Percentiles rank a stretch among this genome's conserved stretches.
Conservation (phyloP, 2,888 invertebrate genomes). For the Ophion slaviceki region DNA sequence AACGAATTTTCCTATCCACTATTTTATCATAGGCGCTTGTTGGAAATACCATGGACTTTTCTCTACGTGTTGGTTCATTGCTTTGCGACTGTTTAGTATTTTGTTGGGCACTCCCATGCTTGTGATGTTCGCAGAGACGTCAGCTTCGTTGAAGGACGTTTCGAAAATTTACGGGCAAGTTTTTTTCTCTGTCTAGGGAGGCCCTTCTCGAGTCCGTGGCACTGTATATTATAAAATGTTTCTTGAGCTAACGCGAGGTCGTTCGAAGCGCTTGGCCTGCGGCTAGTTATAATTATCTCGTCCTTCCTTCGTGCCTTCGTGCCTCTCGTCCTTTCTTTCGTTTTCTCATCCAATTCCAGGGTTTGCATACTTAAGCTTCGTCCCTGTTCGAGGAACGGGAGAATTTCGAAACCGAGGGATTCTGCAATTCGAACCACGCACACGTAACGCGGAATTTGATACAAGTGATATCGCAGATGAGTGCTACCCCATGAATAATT, state of each 20-base stretch:
- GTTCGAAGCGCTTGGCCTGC: slow-evolving; percentile 10
- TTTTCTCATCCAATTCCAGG: slow-evolving; percentile 10
- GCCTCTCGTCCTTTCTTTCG: not conserved
- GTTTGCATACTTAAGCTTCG: slow-evolving; percentile 18
- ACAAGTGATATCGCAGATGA: not conserved
- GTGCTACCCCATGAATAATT: not conserved
- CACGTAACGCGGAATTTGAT: not conserved
- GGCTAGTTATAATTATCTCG: slow-evolving; percentile 29
- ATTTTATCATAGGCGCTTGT: too few relatives aligned
- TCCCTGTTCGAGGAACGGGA: not conserved
- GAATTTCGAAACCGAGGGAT: slow-evolving; percentile 2
- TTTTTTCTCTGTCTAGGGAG: slow-evolving; percentile 23
- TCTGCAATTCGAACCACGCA: not conserved
- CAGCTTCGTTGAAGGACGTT: slow-evolving; percentile 1
- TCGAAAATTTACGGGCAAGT: not conserved
- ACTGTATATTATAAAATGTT: slow-evolving; percentile 31
- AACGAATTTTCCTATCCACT: too few relatives aligned
- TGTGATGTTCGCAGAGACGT: not conserved
- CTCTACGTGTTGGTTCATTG: not conserved
- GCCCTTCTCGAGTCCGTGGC: slow-evolving; percentile 12
- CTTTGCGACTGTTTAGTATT: slow-evolving; percentile 13
- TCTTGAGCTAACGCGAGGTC: slow-evolving; percentile 37
- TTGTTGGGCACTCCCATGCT: not conserved
- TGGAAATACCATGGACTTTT: too few relatives aligned
- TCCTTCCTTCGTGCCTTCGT: slow-evolving; percentile 31